These are phyloP conservation scores for Ceratina japonica DNA, from an alignment of 1,140 invertebrate genomes.

Conservation along the genomic window DNA sequence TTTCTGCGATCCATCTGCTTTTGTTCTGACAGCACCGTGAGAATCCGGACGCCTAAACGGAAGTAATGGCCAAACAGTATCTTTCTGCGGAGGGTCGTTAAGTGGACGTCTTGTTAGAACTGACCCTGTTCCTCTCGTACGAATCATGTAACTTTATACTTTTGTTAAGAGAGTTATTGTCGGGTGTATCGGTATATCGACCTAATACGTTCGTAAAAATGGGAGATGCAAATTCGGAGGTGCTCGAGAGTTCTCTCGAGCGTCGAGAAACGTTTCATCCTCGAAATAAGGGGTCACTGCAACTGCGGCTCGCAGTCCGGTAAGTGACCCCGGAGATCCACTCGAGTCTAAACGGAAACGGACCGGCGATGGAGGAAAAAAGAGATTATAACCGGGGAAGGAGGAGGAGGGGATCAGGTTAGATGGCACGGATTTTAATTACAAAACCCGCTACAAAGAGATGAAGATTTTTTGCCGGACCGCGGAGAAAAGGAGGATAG, in stretches of 20 bases:
- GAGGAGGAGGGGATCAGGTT: not conserved
- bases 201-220: not conserved
- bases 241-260: not conserved
- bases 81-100: not conserved
- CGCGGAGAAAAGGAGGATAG: constrained; percentile 3
- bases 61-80: not conserved
- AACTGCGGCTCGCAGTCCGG: not conserved
- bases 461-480: constrained; percentile 15
- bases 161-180: not conserved
- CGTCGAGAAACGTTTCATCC: not conserved
- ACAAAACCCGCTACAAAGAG: constrained; percentile 17
- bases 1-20: not conserved
- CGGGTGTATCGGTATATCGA: not conserved
- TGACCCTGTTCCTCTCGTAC: not conserved
- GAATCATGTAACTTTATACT: constrained; percentile 18
- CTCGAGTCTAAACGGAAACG: not conserved
- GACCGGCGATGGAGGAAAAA: not conserved
- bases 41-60: constrained; percentile 14
- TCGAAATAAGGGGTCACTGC: not conserved
- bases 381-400: no score
- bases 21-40: constrained; percentile 45
- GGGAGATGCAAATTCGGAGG: constrained; percentile 1
- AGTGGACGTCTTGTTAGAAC: not conserved
- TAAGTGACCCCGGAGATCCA: constrained; percentile 15
- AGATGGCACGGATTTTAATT: constrained; percentile 20